phyloP scores from a whole-genome alignment of 2,113 vertebrate genomes.

The Anguilla japonica region DNA sequence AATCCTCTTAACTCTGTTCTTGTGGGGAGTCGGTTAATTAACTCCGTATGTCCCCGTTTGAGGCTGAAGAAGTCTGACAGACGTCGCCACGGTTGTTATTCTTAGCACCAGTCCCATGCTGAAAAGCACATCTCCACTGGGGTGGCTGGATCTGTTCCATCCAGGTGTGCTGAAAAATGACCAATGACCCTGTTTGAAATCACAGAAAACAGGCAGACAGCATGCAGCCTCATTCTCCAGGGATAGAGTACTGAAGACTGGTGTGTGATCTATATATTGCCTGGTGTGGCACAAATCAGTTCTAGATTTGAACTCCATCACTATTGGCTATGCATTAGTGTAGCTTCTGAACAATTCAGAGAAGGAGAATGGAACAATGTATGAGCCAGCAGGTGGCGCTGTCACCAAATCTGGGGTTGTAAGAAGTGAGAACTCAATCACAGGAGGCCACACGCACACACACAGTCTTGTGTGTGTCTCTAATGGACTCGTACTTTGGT shows the following conservation, averaged over 20 bases:
- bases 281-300: neutral
- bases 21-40: neutral
- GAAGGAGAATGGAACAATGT: conserved; percentile 8
- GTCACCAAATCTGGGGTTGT: conserved; percentile 55
- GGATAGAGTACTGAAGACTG: neutral
- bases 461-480: neutral
- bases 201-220: neutral
- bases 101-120: neutral
- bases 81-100: neutral
- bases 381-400: conserved; percentile 74
- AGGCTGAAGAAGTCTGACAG: neutral
- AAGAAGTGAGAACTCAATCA: neutral
- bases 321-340: neutral
- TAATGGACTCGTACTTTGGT: neutral
- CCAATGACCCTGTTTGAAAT: neutral
- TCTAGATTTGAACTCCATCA: neutral
- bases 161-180: neutral
- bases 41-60: neutral
- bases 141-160: neutral
- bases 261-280: neutral
- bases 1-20: neutral
- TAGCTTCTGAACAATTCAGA: neutral
- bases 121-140: neutral
- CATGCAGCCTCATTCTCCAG: neutral
- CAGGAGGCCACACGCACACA: neutral